Evolutionary conservation across 2,113 vertebrate species (phyloP).

Genomic region (Plestiodon gilberti): DNA sequence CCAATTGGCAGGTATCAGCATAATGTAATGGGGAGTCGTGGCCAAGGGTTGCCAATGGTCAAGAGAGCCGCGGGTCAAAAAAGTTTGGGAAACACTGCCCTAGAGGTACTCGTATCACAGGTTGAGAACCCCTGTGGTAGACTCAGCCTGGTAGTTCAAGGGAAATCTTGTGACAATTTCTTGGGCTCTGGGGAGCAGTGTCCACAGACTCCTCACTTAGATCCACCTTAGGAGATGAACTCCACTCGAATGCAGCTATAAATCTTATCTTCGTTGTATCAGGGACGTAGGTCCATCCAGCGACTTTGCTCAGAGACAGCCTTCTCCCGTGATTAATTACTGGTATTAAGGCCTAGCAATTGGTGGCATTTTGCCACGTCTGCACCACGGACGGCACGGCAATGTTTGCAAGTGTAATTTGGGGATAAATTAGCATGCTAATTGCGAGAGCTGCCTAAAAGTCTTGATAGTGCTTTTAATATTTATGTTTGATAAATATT

Average conservation of each 20-base stretch:
- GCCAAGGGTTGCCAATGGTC: no score
- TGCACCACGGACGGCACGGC: conserved; percentile 50
- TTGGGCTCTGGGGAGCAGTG: no score
- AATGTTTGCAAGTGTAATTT: conserved; percentile 67
- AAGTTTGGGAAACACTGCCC: no score
- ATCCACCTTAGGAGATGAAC: conserved; percentile 4
- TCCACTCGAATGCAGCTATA: conserved; percentile 41
- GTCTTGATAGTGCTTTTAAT: conserved; percentile 71
- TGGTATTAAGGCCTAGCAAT: conserved; percentile 45
- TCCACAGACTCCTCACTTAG: no score
- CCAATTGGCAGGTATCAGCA: no score
- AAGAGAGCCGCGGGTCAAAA: no score
- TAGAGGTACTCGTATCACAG: no score
- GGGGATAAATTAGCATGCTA: conserved; percentile 72
- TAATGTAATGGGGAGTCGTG: no score
- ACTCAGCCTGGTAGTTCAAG: no score
- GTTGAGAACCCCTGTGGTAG: no score
- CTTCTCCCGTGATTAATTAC: conserved; percentile 53
- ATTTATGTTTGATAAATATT: conserved; percentile 75
- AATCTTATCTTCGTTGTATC: conserved; percentile 39
- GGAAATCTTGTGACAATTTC: no score
- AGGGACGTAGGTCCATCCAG: neutral
- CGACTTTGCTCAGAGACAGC: conserved; percentile 23
- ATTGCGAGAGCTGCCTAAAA: conserved; percentile 67
- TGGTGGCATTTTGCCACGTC: conserved; percentile 51